phyloP scores from a whole-genome alignment of 2,113 vertebrate species.

The Pollachius pollachius region DNA sequence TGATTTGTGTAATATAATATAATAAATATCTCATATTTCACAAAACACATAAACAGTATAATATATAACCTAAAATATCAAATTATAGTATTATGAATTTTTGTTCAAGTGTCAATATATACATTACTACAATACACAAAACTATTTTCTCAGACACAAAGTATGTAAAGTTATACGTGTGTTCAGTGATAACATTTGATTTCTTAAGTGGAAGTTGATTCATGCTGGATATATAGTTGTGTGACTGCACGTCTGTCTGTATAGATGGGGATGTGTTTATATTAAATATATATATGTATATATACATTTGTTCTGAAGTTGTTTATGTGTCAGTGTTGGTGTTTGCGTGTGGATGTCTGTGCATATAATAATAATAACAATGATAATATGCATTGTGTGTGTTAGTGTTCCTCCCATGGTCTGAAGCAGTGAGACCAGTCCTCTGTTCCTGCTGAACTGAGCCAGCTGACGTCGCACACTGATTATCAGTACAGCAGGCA shows the following conservation, averaged over 20 bases:
- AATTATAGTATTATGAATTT: not conserved
- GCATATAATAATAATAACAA: not conserved
- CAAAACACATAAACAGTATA: no score
- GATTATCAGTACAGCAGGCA: slow-evolving; percentile 96
- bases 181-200: no score
- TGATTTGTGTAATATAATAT: no score
- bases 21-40: no score
- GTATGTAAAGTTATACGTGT: no score
- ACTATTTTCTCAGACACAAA: no score
- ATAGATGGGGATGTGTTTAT: not conserved
- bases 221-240: not conserved
- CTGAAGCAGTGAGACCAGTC: slow-evolving; percentile 62
- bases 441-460: slow-evolving; percentile 84
- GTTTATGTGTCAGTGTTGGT: not conserved
- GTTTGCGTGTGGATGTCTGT: not conserved
- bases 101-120: not conserved
- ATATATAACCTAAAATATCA: no score
- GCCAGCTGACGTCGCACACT: slow-evolving; percentile 83
- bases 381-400: not conserved
- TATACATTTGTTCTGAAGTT: no score
- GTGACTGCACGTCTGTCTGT: not conserved
- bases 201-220: no score
- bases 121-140: not conserved
- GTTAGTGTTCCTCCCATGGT: slow-evolving; percentile 13
- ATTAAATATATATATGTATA: no score